Evolutionary conservation across 1,140 invertebrate species (phyloP).

Genomic region (Neomicropteryx cornuta): DNA sequence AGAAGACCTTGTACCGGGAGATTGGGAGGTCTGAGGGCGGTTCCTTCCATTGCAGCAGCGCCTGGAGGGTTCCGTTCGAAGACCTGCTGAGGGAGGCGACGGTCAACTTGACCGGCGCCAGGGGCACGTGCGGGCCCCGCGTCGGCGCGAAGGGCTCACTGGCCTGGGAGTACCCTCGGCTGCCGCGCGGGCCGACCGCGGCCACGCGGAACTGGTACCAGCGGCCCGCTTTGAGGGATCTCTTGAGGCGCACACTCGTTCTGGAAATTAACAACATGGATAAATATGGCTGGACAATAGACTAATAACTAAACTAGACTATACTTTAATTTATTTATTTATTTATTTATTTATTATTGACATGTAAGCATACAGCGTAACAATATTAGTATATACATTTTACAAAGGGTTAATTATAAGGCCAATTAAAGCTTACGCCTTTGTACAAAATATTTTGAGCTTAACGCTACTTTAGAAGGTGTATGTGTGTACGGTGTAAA

Average conservation of each 20-base stretch:
- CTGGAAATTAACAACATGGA: too few relatives aligned
- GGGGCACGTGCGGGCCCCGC: constrained; percentile 50
- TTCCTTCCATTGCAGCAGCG: constrained; percentile 48
- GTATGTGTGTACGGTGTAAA: too few relatives aligned
- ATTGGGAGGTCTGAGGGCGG: constrained; percentile 53
- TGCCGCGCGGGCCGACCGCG: constrained; percentile 56
- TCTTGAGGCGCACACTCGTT: constrained; percentile 42
- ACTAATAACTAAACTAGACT: constrained; percentile 8
- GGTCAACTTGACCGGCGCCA: constrained; percentile 48
- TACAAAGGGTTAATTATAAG: too few relatives aligned
- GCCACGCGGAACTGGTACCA: constrained; percentile 71
- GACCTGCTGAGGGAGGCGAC: constrained; percentile 37
- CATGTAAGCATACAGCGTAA: too few relatives aligned
- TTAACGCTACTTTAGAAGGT: too few relatives aligned
- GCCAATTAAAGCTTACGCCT: too few relatives aligned
- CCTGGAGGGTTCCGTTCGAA: constrained; percentile 39
- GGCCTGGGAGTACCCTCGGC: constrained; percentile 52
- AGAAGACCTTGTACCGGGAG: constrained; percentile 44
- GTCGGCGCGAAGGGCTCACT: constrained; percentile 51
- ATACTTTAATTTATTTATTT: constrained; percentile 1
- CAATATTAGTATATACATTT: too few relatives aligned
- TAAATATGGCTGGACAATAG: too few relatives aligned
- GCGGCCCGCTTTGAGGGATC: constrained; percentile 50
- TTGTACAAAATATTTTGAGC: too few relatives aligned
- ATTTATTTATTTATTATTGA: constrained; percentile 1